Evolutionary conservation across 2,888 invertebrate genomes (phyloP), one percentile per base, ranked within the genome.

Genomic region (Trissonchulus sp.): DNA sequence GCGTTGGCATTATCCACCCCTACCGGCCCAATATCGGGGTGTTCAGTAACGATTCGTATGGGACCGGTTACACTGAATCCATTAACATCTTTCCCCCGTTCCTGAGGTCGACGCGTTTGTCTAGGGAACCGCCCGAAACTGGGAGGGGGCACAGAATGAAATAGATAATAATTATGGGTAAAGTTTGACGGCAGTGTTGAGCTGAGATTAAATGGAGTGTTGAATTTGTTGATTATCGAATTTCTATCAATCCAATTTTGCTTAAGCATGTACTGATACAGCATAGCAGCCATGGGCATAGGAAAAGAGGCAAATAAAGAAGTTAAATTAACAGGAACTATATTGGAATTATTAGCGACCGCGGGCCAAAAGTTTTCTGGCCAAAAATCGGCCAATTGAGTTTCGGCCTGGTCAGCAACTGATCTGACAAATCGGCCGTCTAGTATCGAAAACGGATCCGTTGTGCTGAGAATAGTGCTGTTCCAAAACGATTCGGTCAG

Each of bases 21-120:
- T 69, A 82, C 78, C 0, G 82, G 81, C 3, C 82, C 82, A 69
- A 80, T 82, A 72, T 82, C 80, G 18, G 83, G 78, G 3, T 79
- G 77, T 0, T 81, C 80, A 34, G 73, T 73, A 28, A 23, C 36
- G 8, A 36, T 3, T 2, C 23, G 34, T 2, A 72, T 2, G 2
- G 48, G 72, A 31, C 69, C 69, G 3, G 69, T 69, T 8, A 69
- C 33, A 48, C 48, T 48, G n/a, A n/a, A n/a, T n/a, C n/a, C n/a
- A n/a, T n/a, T n/a, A n/a, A n/a, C n/a, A n/a, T n/a, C n/a, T n/a
- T n/a, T n/a, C n/a, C n/a, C n/a, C 8, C 48, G 48, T 8, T 48
- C 48, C 48, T 15, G 48, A 48, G 48, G 23, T 15, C 8, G 8
- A 15, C 23, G 8, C 23, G 48, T 48, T 48, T 48, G 48, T 48